Evolutionary conservation across 2,888 invertebrate genomes (phyloP), one percentile per base, ranked within the genome.

Genomic region (Acronicta leporina): DNA sequence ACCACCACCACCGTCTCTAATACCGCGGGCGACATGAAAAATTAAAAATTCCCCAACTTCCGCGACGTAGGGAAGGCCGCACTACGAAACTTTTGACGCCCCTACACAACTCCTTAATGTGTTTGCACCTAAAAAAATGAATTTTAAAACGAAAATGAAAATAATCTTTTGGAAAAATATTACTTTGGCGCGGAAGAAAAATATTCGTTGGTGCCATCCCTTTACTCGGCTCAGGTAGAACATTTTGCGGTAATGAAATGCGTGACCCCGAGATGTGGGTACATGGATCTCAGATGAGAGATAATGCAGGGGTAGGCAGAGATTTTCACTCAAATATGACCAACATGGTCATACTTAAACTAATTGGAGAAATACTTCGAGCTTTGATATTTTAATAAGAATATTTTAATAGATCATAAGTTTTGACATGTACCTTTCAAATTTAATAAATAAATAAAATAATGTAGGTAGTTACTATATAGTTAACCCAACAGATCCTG

Each of bases 11-110:
- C 33, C 33, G n/a, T 14, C 49, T 11, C 45, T 63, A 54, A 58
- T 65, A 50, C 49, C 40, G 30, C 13, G 33, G 11, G 43, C 33
- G 59, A 41, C 46, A 20, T 49, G 43, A 56, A 61, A 68, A 76
- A 67, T 76, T 63, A 76, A 72, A 72, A 74, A 77, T 68, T 59
- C 61, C 53, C 13, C 42, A 56, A 62, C 57, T 55, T 44, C 59
- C 58, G n/a, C n/a, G 54, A 14, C 58, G 15, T 20, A 33, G 38
- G 45, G 46, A 20, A 8, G 45, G 40, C 52, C 35, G 50, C 53
- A 58, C 57, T 16, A 33, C 55, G 40, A 35, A 73, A 77, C 48
- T 73, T 73, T 77, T 58, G 59, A 68, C 52, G 62, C 58, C 52
- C 45, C 57, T 55, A 43, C 30, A 67, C 58, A 58, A 66, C 51